Percentiles rank a stretch among this genome's conserved stretches.
These are phyloP conservation scores for Napeogenes inachia DNA, from an alignment of 2,888 invertebrate species.

Conservation along the genomic window DNA sequence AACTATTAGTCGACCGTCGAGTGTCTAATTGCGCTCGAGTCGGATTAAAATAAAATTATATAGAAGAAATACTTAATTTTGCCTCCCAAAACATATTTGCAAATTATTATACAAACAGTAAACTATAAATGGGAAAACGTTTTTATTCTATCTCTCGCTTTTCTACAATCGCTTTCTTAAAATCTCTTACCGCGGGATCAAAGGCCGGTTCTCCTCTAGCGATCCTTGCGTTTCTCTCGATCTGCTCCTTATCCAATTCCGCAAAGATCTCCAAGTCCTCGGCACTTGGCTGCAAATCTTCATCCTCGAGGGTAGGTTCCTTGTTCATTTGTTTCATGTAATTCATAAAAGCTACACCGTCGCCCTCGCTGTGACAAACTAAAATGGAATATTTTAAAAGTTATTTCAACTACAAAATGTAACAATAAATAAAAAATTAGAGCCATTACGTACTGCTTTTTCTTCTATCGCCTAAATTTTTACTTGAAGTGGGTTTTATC, in stretches of 20 bases:
- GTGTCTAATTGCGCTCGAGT: no score
- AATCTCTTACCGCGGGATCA: slow-evolving; percentile 56
- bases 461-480: neutral
- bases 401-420: neutral
- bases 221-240: slow-evolving; percentile 60
- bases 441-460: neutral
- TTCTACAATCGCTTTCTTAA: neutral
- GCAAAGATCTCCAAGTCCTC: slow-evolving; percentile 66
- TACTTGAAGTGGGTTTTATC: neutral
- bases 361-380: slow-evolving; percentile 36
- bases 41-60: neutral
- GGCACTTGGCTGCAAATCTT: slow-evolving; percentile 57
- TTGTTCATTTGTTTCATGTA: slow-evolving; percentile 48
- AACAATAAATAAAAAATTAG: neutral
- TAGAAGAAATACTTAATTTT: neutral
- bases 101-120: no score
- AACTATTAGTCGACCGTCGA: no score
- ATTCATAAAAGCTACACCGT: slow-evolving; percentile 52
- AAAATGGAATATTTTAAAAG: neutral
- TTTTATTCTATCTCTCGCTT: neutral
- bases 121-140: no score
- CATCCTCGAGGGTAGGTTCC: slow-evolving; percentile 37
- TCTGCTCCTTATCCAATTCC: slow-evolving; percentile 57
- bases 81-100: no score
- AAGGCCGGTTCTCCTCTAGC: slow-evolving; percentile 65